Conservation (phyloP, 2,888 invertebrate species). For the Spisula solida region DNA sequence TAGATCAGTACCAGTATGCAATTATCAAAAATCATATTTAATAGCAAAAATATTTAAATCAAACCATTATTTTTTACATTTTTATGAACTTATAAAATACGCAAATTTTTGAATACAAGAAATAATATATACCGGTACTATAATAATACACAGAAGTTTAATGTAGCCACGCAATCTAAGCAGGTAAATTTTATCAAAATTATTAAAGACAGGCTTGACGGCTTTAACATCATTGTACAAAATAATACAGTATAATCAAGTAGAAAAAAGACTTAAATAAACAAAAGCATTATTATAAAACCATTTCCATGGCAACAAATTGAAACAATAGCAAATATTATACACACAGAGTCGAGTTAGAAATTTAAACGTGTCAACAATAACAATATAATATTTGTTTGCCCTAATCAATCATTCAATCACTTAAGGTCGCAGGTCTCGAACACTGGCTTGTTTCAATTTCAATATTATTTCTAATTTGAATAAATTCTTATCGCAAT, state of each 20-base stretch:
- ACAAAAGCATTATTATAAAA: not conserved
- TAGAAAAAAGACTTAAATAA: not conserved
- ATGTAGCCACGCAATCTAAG: too few species aligned
- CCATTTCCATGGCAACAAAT: not conserved
- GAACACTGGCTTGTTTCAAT: constrained; percentile 29
- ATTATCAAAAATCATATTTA: not conserved
- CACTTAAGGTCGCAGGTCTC: not conserved
- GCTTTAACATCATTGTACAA: too few species aligned
- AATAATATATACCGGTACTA: too few species aligned
- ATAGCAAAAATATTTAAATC: not conserved
- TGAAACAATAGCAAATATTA: not conserved
- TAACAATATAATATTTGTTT: not conserved
- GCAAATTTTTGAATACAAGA: too few species aligned
- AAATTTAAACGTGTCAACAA: not conserved
- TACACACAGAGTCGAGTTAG: not conserved
- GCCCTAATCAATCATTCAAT: not conserved
- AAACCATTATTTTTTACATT: too few species aligned
- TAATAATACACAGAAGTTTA: too few species aligned
- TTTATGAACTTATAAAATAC: too few species aligned
- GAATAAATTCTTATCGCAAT: constrained; percentile 31
- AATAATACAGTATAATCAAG: not conserved
- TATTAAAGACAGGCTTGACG: too few species aligned
- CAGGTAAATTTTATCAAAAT: too few species aligned
- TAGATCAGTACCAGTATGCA: not conserved
- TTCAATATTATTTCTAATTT: constrained; percentile 33